These are phyloP conservation scores for Notothenia coriiceps DNA, from an alignment of 2,113 vertebrate genomes.

Conservation along the genomic window DNA sequence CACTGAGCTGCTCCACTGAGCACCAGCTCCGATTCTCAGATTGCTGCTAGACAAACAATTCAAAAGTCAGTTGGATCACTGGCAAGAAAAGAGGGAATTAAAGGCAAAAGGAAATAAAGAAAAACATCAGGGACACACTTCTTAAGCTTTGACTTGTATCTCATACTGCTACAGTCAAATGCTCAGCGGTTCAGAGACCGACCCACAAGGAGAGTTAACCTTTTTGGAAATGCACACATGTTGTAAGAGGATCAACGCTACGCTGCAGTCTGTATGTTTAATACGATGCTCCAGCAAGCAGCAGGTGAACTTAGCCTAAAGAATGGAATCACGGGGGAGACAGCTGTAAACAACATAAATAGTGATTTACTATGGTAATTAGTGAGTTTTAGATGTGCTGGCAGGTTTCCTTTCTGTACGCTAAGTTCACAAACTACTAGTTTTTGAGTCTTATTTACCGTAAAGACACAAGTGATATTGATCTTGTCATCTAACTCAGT, in stretches of 20 bases:
- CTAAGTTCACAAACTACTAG: not conserved
- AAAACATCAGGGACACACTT: conserved; percentile 3
- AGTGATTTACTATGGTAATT: not conserved
- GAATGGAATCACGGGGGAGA: no score
- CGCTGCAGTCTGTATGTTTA: not conserved
- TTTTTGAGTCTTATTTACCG: no score
- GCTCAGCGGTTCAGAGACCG: not conserved
- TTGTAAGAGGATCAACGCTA: not conserved
- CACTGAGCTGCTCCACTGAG: conserved; percentile 62
- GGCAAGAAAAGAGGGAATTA: conserved; percentile 6
- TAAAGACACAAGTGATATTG: not conserved
- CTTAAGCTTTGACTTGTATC: conserved; percentile 13
- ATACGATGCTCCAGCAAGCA: not conserved
- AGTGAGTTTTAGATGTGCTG: not conserved
- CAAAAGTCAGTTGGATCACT: conserved; percentile 46
- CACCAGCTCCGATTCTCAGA: conserved; percentile 46
- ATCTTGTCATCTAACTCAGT: not conserved
- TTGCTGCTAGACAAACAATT: conserved; percentile 55
- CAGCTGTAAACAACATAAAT: not conserved
- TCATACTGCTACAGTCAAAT: conserved; percentile 15
- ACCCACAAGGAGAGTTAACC: not conserved
- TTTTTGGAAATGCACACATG: not conserved
- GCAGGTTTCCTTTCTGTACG: not conserved
- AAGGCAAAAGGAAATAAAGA: conserved; percentile 6
- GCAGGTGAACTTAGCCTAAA: not conserved